A percentile compares a stretch with the other conserved stretches of the same genome.
Evolutionary conservation across 2,113 vertebrate genomes (phyloP).

Genomic region (Corvus cornix): DNA sequence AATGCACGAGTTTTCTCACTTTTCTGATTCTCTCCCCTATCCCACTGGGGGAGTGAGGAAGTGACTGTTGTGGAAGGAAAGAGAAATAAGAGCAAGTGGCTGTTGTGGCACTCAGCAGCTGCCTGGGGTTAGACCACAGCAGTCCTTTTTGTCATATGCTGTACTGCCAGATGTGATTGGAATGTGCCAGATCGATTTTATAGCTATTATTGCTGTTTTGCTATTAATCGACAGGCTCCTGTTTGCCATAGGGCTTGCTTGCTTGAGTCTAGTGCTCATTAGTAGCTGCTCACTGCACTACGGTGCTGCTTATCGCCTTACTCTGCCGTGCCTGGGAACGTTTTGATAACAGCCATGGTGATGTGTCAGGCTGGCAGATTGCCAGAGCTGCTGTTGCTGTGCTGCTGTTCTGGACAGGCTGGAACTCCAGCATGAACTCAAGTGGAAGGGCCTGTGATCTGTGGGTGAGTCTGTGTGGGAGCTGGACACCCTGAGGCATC

Average conservation of each 20-base stretch:
- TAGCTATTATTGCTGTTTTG: not conserved
- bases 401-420: not conserved
- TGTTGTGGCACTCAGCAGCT: not conserved
- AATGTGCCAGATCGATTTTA: not conserved
- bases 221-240: not conserved
- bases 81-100: not conserved
- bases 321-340: not conserved
- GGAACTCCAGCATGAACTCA: fast-evolving
- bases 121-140: not conserved
- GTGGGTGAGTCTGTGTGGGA: not conserved
- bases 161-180: not conserved
- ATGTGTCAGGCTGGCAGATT: not conserved
- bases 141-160: not conserved
- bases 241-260: not conserved
- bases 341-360: not conserved
- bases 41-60: not conserved
- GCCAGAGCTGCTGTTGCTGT: not conserved
- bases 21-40: not conserved
- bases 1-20: not conserved
- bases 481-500: not conserved
- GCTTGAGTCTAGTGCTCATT: not conserved
- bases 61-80: not conserved
- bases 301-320: not conserved
- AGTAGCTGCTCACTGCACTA: not conserved
- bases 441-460: not conserved